Percentiles rank a stretch among this genome's conserved stretches.
These are phyloP conservation scores for Apodemus sylvaticus DNA, from an alignment of 2,113 vertebrate species.

Conservation along the genomic window DNA sequence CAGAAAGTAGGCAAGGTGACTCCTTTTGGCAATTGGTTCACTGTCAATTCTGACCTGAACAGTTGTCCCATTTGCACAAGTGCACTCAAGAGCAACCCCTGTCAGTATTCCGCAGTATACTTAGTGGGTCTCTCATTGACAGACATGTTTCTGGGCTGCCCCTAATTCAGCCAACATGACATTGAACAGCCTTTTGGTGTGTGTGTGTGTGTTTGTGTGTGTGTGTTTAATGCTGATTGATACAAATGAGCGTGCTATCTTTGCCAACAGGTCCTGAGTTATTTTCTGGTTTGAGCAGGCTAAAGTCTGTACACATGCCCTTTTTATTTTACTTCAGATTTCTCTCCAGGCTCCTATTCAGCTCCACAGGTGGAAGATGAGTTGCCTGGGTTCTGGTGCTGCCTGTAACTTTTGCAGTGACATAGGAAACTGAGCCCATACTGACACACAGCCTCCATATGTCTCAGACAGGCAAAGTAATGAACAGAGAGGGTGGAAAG, in stretches of 20 bases:
- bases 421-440: neutral
- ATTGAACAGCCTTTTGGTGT: conserved; percentile 10
- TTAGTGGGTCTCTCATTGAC: neutral
- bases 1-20: neutral
- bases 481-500: neutral
- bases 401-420: conserved; percentile 52
- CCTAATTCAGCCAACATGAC: neutral
- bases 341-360: conserved; percentile 22
- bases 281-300: conserved; percentile 7
- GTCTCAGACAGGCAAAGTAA: conserved; percentile 57
- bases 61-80: neutral
- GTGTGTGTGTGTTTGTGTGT: too few species aligned
- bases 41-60: neutral
- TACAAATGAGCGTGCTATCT: neutral
- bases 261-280: neutral
- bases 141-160: neutral
- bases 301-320: neutral
- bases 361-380: conserved; percentile 33
- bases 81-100: neutral
- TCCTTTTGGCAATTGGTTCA: neutral
- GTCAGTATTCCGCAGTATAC: neutral
- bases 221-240: conserved; percentile 1
- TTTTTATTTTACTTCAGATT: conserved; percentile 22
- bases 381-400: conserved; percentile 15
- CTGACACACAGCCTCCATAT: conserved; percentile 20